Conservation (phyloP, 2,113 vertebrate species). For the Colinus virginianus region DNA sequence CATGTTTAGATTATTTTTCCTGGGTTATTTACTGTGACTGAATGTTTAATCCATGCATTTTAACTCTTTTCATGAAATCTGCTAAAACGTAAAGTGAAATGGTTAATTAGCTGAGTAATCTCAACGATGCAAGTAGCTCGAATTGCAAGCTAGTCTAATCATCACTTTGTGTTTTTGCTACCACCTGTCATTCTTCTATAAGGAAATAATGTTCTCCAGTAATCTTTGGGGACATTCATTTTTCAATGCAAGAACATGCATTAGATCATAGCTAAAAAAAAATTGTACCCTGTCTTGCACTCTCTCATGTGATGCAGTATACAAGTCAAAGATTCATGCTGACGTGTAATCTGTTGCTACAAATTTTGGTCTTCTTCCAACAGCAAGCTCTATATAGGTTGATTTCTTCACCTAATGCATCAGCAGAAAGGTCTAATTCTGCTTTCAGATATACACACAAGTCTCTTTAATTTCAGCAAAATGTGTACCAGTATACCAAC, state of each 20-base stretch:
- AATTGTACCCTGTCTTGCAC: background rate
- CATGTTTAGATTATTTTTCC: background rate
- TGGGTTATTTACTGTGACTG: background rate
- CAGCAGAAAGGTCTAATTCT: constrained; percentile 17
- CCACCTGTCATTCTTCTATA: background rate
- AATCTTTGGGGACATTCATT: background rate
- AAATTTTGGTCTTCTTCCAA: constrained; percentile 10
- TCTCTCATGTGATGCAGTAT: background rate
- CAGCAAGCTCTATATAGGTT: background rate
- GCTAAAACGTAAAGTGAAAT: background rate
- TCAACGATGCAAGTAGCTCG: background rate
- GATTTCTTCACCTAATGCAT: constrained; percentile 27
- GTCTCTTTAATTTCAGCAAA: background rate
- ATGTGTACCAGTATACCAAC: background rate
- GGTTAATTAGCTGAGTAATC: background rate
- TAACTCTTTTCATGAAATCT: background rate
- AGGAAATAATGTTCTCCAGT: background rate
- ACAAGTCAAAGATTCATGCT: constrained; percentile 5
- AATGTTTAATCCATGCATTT: background rate
- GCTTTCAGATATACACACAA: background rate
- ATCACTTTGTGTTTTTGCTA: background rate
- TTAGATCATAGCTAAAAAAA: constrained; percentile 19
- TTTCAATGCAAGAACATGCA: constrained; percentile 27
- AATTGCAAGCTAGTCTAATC: constrained; percentile 1
- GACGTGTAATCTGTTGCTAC: background rate